A percentile compares a stretch with the other conserved stretches of the same genome.
These are phyloP conservation scores for Shargacucullia verbasci DNA, from an alignment of 2,888 invertebrate genomes.

Conservation along the genomic window DNA sequence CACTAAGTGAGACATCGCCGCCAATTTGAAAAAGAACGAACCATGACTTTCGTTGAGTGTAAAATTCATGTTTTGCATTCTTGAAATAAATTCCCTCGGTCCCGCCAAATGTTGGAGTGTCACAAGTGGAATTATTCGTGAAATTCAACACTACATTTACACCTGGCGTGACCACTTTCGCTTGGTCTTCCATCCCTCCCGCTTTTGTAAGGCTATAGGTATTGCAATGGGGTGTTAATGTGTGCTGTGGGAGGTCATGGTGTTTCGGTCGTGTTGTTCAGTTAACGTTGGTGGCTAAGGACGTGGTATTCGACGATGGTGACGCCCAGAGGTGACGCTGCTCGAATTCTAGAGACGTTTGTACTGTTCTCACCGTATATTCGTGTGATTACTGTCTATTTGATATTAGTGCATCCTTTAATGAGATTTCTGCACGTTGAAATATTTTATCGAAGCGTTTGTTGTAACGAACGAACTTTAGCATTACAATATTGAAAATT, in stretches of 20 bases:
- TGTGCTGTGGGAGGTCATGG: slow-evolving; percentile 48
- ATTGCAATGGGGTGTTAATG: slow-evolving; percentile 35
- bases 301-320: slow-evolving; percentile 64
- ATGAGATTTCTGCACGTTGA: slow-evolving; percentile 3
- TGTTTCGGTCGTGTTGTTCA: slow-evolving; percentile 63
- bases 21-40: slow-evolving; percentile 59
- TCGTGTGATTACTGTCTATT: slow-evolving; percentile 33
- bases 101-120: slow-evolving; percentile 69
- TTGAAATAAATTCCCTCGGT: slow-evolving; percentile 66
- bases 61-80: slow-evolving; percentile 68
- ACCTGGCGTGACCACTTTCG: slow-evolving; percentile 60
- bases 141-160: slow-evolving; percentile 78
- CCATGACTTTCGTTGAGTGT: slow-evolving; percentile 53
- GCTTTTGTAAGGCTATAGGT: background rate
- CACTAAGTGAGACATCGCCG: slow-evolving; percentile 49
- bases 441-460: slow-evolving; percentile 10
- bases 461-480: background rate
- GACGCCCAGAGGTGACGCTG: slow-evolving; percentile 60
- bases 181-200: slow-evolving; percentile 44
- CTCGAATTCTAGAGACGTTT: slow-evolving; percentile 67
- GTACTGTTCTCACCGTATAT: slow-evolving; percentile 33
- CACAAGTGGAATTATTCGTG: slow-evolving; percentile 75
- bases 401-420: slow-evolving; percentile 18
- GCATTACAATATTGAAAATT: too few species aligned
- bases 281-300: slow-evolving; percentile 67